Percentiles rank a stretch among this genome's conserved stretches.
These are phyloP conservation scores for Amphimedon queenslandica DNA, from an alignment of 37 sponge, comb jelly and placozoan genomes.

Conservation along the genomic window DNA sequence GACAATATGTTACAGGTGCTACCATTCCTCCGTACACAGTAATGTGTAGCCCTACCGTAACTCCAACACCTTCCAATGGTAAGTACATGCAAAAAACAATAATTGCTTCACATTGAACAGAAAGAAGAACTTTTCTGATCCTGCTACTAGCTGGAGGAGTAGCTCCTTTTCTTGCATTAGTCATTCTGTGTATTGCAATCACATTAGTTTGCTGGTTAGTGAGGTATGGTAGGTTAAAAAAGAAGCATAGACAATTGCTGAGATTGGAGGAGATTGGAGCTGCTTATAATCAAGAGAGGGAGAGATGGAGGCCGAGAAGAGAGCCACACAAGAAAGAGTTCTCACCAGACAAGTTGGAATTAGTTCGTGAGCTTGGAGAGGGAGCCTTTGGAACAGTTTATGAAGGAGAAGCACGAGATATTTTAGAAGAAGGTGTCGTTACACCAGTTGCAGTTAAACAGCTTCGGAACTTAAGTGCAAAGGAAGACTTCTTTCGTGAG, in stretches of 20 bases:
- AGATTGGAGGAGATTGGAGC: constrained; percentile 14
- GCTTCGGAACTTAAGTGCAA: constrained; percentile 2
- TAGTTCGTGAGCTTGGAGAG: constrained; percentile 34
- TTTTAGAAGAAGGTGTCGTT: background rate
- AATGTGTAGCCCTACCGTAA: too few species aligned
- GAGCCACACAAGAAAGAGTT: constrained; percentile 47
- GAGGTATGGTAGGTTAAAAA: constrained; percentile 9
- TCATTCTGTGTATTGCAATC: too few species aligned
- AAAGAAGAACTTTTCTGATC: too few species aligned
- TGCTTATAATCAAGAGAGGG: constrained; percentile 13
- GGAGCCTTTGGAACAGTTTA: constrained; percentile 68
- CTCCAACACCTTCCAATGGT: too few species aligned
- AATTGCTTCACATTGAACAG: too few species aligned
- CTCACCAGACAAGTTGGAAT: constrained; percentile 11
- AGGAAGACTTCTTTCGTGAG: constrained; percentile 55
- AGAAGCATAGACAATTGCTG: constrained; percentile 1
- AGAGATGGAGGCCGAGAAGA: background rate
- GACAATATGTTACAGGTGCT: too few species aligned
- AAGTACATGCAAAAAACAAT: too few species aligned
- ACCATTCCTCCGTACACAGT: too few species aligned
- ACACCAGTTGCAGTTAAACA: constrained; percentile 55
- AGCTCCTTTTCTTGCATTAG: too few species aligned
- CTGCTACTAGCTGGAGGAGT: too few species aligned
- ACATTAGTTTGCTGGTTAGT: too few species aligned
- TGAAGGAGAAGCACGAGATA: constrained; percentile 26